These are phyloP conservation scores for Atherinosoma microstoma DNA, from an alignment of 2,797 vertebrate genomes.

Conservation along the genomic window DNA sequence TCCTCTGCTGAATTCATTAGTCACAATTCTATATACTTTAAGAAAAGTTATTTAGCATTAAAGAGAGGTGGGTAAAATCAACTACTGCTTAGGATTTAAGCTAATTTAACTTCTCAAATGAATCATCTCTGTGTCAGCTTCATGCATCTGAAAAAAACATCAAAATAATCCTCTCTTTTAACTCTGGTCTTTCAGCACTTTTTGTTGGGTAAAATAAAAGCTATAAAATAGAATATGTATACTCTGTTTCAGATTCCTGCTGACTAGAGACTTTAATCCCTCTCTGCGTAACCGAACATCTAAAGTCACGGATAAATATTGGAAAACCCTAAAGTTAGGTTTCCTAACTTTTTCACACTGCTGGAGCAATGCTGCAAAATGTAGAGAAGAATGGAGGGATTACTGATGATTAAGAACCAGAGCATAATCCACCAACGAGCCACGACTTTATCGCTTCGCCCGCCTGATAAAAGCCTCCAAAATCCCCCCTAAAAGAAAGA, in stretches of 20 bases:
- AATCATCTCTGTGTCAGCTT: no score
- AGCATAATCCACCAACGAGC: constrained; percentile 37
- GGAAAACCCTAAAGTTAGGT: constrained; percentile 22
- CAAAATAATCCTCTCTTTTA: neutral
- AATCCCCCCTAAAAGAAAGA: constrained; percentile 17
- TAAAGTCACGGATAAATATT: constrained; percentile 22
- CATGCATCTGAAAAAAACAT: neutral
- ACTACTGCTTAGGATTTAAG: no score
- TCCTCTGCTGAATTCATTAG: no score
- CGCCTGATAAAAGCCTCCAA: constrained; percentile 31
- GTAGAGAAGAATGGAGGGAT: constrained; percentile 48
- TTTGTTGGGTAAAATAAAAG: constrained; percentile 4
- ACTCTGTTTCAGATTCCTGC: neutral
- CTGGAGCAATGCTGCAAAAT: constrained; percentile 25
- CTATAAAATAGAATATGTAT: neutral
- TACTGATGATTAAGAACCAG: constrained; percentile 46
- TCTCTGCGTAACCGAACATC: constrained; percentile 4
- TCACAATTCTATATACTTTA: no score
- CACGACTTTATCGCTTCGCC: constrained; percentile 22
- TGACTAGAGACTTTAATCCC: constrained; percentile 8
- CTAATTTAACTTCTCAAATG: no score
- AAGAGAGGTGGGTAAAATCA: no score
- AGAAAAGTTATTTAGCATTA: no score
- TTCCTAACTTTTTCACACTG: constrained; percentile 26
- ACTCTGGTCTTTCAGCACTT: neutral